Evolutionary conservation across 1,140 invertebrate species (phyloP), one percentile per base, ranked within the genome.

Genomic region (Agraylea sexmaculata): DNA sequence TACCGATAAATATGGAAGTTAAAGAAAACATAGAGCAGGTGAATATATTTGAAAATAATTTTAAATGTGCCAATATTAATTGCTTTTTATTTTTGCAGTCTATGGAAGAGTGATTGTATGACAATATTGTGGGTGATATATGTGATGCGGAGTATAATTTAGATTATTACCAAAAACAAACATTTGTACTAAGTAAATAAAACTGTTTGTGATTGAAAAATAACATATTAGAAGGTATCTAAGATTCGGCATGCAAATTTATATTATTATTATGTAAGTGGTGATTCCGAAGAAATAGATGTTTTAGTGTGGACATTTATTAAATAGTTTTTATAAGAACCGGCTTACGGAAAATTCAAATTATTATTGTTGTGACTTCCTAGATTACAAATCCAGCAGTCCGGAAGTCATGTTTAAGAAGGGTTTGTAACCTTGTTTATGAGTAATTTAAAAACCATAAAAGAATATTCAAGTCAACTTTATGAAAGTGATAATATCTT

Each of bases 1-100:
- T 49, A 25, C 42, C 39, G 42, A 43, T 45, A 27, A 38, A 31
- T 19, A 16, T 45, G 23, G 21, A 13, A 4, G 36, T 49, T 15
- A 36, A 30, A 17, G 28, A 17, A 39, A 37, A 33, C 27, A 23
- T 18, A 20, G 13, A 18, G 15, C 13, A 16, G 22, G 22, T 35
- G 10, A 35, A 35, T n/a, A 12, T 17, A 20, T 35, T 35, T 35
- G 33, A 20, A 35, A 12, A 35, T 35, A 35, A 21, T 17, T 21
- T 17, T 35, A 20, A 10, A 18, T 35, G 18, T 20, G 15, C 22
- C 22, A 18, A 20, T 10, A 17, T n/a, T 11, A 5, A 8, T 35
- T 35, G 7, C 16, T 35, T 35, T 20, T 20, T 35, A 37, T 13
- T 22, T 11, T 3, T 12, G 19, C 27, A 22, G 21, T 22, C 17